Conservation (phyloP, 2,888 invertebrate species). For the Orgyia antiqua region DNA sequence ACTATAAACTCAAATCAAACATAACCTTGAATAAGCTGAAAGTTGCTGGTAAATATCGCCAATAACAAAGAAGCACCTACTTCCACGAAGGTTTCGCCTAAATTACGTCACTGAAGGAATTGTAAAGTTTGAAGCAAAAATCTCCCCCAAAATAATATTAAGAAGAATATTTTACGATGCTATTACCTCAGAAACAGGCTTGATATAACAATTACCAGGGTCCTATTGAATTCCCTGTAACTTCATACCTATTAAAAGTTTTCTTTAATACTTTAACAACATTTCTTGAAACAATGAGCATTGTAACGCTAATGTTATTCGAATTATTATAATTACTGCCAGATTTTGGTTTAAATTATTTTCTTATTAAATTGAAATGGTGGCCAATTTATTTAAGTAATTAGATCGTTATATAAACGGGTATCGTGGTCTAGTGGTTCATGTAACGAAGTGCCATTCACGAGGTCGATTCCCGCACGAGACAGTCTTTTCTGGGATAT, state of each 20-base stretch:
- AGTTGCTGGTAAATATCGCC: conserved; percentile 2
- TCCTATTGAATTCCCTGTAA: conserved; percentile 51
- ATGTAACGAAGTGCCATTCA: no score
- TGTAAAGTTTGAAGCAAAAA: conserved; percentile 42
- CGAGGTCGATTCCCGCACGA: no score
- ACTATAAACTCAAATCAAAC: conserved; percentile 16
- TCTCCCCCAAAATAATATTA: conserved; percentile 40
- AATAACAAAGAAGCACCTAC: conserved; percentile 25
- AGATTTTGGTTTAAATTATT: conserved; percentile 25
- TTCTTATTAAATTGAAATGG: no score
- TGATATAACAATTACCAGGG: conserved; percentile 45
- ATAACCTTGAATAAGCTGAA: conserved; percentile 19
- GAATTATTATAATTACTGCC: conserved; percentile 49
- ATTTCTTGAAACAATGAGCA: conserved; percentile 52
- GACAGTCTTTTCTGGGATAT: no score
- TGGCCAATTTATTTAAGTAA: no score
- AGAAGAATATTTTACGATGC: conserved; percentile 41
- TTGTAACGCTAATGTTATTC: conserved; percentile 47
- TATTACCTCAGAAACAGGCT: conserved; percentile 37
- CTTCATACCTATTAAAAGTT: conserved; percentile 66
- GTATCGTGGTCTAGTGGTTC: no score
- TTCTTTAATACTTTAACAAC: conserved; percentile 46
- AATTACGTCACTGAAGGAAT: conserved; percentile 35
- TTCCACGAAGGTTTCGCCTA: conserved; percentile 16
- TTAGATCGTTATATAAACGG: no score